Percentiles rank a stretch among this genome's conserved stretches.
phyloP scores from a whole-genome alignment of 2,888 invertebrate species.

The Gasteruption jaculator region DNA sequence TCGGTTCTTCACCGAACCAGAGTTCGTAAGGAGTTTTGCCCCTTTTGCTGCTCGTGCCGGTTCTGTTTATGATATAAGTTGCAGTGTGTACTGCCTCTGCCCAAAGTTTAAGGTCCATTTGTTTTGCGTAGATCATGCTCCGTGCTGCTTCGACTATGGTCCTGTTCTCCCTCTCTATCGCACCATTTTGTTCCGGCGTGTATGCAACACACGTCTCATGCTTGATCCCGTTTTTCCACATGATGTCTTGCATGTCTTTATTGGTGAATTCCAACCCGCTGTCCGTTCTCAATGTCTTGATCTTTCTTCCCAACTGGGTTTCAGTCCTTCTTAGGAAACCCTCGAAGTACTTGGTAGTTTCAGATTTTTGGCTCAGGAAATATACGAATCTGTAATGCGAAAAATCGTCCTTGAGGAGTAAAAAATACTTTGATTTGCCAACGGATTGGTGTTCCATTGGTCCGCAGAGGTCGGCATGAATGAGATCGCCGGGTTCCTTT shows the following conservation, averaged over 20 bases:
- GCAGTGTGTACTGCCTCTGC: conserved; percentile 21
- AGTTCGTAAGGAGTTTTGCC: conserved; percentile 18
- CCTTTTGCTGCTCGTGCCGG: conserved; percentile 9
- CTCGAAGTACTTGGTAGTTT: conserved; percentile 13
- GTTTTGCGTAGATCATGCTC: conserved; percentile 17
- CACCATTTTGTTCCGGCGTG: conserved; percentile 22
- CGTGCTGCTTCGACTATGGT: conserved; percentile 20
- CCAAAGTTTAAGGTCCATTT: conserved; percentile 20
- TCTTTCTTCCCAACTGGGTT: conserved; percentile 12
- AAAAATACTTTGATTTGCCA: conserved; percentile 15
- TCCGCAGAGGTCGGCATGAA: conserved; percentile 18
- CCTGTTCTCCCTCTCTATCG: conserved; percentile 22
- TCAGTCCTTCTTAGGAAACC: conserved; percentile 16
- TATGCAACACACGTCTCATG: conserved; percentile 9
- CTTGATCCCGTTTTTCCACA: conserved; percentile 6
- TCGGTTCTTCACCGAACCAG: conserved; percentile 11
- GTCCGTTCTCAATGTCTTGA: conserved; percentile 15
- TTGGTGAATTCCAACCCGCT: conserved; percentile 18
- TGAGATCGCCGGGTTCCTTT: conserved; percentile 13
- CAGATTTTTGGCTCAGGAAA: conserved; percentile 18
- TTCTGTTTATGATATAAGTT: conserved; percentile 17
- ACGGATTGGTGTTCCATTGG: conserved; percentile 17
- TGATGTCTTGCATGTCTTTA: conserved; percentile 5
- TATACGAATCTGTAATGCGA: conserved; percentile 17
- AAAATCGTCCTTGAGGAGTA: conserved; percentile 21